These are phyloP conservation scores for Elaphurus davidianus DNA, from an alignment of 2,113 vertebrate species.

Conservation along the genomic window DNA sequence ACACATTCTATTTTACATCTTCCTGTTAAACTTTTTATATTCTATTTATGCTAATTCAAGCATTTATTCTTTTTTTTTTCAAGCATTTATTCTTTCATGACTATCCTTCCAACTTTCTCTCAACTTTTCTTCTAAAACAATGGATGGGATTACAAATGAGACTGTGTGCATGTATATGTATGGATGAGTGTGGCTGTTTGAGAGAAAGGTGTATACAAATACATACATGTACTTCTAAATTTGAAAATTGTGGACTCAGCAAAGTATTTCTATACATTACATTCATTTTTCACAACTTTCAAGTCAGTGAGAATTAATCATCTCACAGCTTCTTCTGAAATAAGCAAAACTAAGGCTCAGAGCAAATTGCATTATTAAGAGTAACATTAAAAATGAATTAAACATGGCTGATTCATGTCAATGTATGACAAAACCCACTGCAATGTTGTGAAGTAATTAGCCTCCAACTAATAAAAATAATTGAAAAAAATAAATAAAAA, in stretches of 20 bases:
- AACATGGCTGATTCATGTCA: too few species aligned
- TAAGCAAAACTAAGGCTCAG: neutral
- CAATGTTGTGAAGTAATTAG: too few species aligned
- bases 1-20: neutral
- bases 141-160: neutral
- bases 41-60: neutral
- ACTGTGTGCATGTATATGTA: neutral
- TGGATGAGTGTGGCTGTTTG: neutral
- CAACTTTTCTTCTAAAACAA: neutral
- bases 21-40: neutral
- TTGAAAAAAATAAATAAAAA: too few species aligned
- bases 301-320: neutral
- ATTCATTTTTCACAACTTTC: neutral
- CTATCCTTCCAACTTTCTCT: neutral
- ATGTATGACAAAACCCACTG: too few species aligned
- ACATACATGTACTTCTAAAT: neutral
- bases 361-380: neutral
- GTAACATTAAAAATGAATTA: neutral
- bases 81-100: neutral
- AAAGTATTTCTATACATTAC: neutral
- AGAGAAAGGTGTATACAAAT: neutral
- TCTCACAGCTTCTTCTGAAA: neutral
- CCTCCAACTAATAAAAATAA: too few species aligned
- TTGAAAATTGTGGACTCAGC: neutral
- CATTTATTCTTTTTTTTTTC: neutral